Evolutionary conservation across 2,888 invertebrate genomes (phyloP).

Genomic region (Dichetophora obliterata): DNA sequence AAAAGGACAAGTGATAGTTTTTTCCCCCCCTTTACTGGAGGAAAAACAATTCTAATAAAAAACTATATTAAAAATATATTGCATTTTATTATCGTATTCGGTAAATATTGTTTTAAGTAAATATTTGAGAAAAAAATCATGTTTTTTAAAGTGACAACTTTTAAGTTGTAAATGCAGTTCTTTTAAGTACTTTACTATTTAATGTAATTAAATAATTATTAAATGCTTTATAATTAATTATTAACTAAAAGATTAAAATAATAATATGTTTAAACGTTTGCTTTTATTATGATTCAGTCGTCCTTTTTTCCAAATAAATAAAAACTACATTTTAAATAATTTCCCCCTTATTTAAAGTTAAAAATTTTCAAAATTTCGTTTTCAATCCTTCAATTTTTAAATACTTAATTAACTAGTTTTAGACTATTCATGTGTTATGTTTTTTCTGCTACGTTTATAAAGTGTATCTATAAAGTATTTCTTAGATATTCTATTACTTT

Average conservation of each 20-base stretch:
- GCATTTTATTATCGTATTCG: conserved; percentile 39
- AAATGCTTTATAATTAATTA: conserved; percentile 4
- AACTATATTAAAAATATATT: conserved; percentile 48
- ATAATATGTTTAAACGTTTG: conserved; percentile 37
- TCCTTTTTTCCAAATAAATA: conserved; percentile 57
- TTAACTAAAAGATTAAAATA: conserved; percentile 20
- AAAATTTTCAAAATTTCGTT: not conserved
- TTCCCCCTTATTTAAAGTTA: not conserved
- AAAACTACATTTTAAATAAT: conserved; percentile 16
- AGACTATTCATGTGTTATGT: conserved; percentile 30
- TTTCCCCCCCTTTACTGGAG: not conserved
- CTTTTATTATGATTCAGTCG: conserved; percentile 54
- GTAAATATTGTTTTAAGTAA: conserved; percentile 27
- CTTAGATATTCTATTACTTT: conserved; percentile 10
- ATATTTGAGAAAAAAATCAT: not conserved
- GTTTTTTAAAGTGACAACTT: not conserved
- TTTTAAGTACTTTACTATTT: conserved; percentile 32
- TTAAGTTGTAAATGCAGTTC: conserved; percentile 44
- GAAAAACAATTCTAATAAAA: conserved; percentile 27
- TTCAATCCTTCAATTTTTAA: not conserved
- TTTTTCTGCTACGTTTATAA: conserved; percentile 21
- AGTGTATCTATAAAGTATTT: conserved; percentile 22
- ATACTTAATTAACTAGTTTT: conserved; percentile 37
- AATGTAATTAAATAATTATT: conserved; percentile 14
- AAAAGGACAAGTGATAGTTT: conserved; percentile 61